These are phyloP conservation scores for Setophaga kirtlandii DNA, from an alignment of 2,113 vertebrate genomes.

Conservation along the genomic window DNA sequence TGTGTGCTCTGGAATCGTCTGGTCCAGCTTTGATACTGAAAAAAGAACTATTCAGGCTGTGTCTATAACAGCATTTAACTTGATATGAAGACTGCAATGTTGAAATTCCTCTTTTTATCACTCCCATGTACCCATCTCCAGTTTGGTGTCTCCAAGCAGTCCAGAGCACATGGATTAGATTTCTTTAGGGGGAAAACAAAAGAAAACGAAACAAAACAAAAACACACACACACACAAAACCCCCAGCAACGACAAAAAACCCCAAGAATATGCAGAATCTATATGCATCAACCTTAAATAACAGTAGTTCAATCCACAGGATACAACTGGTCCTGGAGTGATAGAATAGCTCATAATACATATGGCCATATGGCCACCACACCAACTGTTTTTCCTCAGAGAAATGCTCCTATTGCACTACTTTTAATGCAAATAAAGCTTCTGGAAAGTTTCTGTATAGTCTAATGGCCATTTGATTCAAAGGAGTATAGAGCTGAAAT, in stretches of 20 bases:
- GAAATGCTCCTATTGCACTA: background rate
- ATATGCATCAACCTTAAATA: background rate
- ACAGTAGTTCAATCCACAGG: background rate
- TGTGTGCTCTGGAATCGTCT: background rate
- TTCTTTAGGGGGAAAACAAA: background rate
- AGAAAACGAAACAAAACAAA: background rate
- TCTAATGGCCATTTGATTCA: background rate
- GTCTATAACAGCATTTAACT: background rate
- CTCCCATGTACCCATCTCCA: fast-evolving
- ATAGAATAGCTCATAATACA: background rate
- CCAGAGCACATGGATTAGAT: background rate
- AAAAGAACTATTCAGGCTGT: background rate
- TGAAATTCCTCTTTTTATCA: background rate
- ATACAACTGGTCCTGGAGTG: background rate
- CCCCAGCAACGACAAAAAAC: too few relatives aligned
- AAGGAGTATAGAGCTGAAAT: background rate
- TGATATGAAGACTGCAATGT: background rate
- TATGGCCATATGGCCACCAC: background rate
- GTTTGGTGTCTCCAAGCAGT: background rate
- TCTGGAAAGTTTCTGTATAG: background rate
- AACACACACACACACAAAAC: too few relatives aligned
- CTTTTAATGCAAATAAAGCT: background rate
- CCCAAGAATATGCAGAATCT: background rate
- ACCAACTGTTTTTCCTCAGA: background rate
- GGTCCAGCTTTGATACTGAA: background rate